Evolutionary conservation across 1,140 invertebrate genomes (phyloP), one percentile per base, ranked within the genome.

Genomic region (Drosophila azteca): DNA sequence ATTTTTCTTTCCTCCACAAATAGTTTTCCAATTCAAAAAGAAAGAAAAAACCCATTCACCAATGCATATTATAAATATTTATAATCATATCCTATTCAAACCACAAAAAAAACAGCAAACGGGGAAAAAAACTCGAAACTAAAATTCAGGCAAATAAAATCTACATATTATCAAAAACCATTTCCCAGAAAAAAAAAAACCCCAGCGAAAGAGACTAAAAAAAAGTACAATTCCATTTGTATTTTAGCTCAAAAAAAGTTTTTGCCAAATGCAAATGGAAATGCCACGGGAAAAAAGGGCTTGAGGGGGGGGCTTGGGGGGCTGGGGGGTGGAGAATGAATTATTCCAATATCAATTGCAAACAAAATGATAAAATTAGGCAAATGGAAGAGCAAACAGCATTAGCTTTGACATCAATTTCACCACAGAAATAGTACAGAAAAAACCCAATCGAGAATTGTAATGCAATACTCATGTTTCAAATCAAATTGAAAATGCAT

Each of bases 341-440:
- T 54, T 11, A 53, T 52, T 39, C 31, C 46, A 53, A 44, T 69
- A 51, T 69, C 45, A 57, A 64, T 41, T 24, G 51, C 52, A 69
- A 69, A 63, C 35, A 51, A 69, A 69, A 69, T 63, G 63, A 63
- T 26, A 51, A 69, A 69, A 69, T 63, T 55, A 55, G 59, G 26
- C 59, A 70, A 79, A 76, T 50, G 51, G 63, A 79, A 76, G 76
- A 48, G 53, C 67, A 66, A 80, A 75, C 43, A 58, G 57, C 63
- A 78, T 73, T 78, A 77, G 35, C 59, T 48, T 58, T 60, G 71
- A 60, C 57, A 70, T 63, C 45, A 60, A 73, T 57, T 39, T 55
- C 35, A 24, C 20, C 55, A 11, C 22, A 51, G 35, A 55, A 68
- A 63, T 55, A 11, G 9, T 35, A 44, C 29, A 26, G 43, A 49